A percentile compares a stretch with the other conserved stretches of the same genome.
Conservation (phyloP, 1,140 invertebrate species). For the Sycobia sp. region DNA sequence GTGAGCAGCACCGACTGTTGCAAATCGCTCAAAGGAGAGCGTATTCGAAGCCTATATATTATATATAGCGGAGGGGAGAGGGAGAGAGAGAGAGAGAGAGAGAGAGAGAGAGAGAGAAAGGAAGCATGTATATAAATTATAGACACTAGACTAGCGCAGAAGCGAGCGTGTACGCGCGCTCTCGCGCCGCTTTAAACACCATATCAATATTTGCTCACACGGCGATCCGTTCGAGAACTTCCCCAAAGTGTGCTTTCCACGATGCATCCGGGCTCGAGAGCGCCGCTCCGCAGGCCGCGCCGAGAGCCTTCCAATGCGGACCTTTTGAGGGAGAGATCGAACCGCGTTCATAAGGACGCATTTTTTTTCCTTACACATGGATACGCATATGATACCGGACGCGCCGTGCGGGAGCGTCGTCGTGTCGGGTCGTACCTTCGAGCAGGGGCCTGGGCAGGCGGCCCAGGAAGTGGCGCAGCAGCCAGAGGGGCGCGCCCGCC, state of each 20-base stretch:
- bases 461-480: slow-evolving; percentile 50
- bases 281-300: slow-evolving; percentile 8
- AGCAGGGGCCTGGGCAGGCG: slow-evolving; percentile 63
- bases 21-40: slow-evolving; percentile 8
- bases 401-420: too few relatives aligned
- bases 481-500: slow-evolving; percentile 30
- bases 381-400: too few relatives aligned
- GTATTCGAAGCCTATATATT: too few relatives aligned
- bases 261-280: not conserved
- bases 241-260: too few relatives aligned
- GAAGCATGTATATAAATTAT: too few relatives aligned
- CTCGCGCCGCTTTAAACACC: slow-evolving; percentile 4
- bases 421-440: slow-evolving; percentile 41
- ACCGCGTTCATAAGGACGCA: too few relatives aligned
- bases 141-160: not conserved
- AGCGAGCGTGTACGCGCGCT: too few relatives aligned
- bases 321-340: slow-evolving; percentile 11
- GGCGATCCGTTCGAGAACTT: slow-evolving; percentile 15
- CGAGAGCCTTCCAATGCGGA: slow-evolving; percentile 17
- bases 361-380: not conserved
- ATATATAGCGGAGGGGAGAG: too few relatives aligned
- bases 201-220: slow-evolving; percentile 27
- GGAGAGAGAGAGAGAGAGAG: too few relatives aligned
- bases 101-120: too few relatives aligned
- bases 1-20: too few relatives aligned